Conservation (phyloP, 2,113 vertebrate genomes). For the Bos indicus region DNA sequence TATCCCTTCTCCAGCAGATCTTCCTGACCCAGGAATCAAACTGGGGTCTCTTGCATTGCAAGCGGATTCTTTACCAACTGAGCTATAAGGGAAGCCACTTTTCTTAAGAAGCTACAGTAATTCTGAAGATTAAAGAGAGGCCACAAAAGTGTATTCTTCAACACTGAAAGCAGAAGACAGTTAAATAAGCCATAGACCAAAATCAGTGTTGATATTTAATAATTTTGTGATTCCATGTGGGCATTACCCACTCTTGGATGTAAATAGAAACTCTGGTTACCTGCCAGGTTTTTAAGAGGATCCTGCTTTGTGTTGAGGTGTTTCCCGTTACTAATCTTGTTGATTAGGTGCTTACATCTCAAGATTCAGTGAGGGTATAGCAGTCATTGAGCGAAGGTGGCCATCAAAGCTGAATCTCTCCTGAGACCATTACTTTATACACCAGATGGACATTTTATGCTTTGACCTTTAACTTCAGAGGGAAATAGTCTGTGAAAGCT, state of each 20-base stretch:
- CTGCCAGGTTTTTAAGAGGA: background rate
- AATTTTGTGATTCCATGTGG: background rate
- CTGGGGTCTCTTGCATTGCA: background rate
- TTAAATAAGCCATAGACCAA: background rate
- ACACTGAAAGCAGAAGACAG: background rate
- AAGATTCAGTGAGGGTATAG: background rate
- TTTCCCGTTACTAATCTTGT: background rate
- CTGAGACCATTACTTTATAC: background rate
- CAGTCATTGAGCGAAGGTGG: background rate
- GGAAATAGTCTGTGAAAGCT: background rate
- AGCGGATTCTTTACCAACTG: background rate
- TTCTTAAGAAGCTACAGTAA: background rate
- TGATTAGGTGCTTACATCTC: background rate
- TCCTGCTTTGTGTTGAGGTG: background rate
- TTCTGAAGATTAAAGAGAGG: background rate
- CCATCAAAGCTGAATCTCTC: background rate
- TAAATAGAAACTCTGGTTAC: background rate
- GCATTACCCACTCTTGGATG: background rate
- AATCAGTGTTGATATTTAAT: background rate
- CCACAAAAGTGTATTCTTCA: background rate
- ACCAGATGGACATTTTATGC: background rate
- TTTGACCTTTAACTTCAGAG: background rate
- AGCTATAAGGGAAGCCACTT: background rate
- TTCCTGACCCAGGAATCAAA: rapidly evolving
- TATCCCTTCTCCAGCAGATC: background rate